Evolutionary conservation across 1,140 invertebrate species (phyloP).

Genomic region (Meteorus sp.): DNA sequence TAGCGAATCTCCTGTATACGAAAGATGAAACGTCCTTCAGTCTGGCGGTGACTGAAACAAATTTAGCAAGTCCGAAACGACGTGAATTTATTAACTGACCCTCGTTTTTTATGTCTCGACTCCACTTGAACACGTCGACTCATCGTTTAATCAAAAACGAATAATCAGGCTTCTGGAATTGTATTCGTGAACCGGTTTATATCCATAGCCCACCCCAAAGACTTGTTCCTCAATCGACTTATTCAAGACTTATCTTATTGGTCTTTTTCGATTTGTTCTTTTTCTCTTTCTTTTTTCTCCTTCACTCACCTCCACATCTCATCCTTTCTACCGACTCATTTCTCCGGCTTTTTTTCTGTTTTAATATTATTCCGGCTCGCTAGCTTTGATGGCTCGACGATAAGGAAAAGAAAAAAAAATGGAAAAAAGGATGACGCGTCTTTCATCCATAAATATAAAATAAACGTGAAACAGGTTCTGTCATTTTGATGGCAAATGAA

Average conservation of each 20-base stretch:
- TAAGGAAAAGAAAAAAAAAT: too few species aligned
- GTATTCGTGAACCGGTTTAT: conserved; percentile 29
- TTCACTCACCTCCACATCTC: too few species aligned
- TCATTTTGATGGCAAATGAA: too few species aligned
- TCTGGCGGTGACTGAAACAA: neutral
- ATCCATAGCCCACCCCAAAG: conserved; percentile 10
- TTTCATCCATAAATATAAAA: too few species aligned
- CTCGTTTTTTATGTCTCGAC: conserved; percentile 15
- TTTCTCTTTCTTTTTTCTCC: conserved; percentile 6
- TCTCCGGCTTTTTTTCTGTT: too few species aligned
- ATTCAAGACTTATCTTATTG: neutral
- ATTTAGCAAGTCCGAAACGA: conserved; percentile 11
- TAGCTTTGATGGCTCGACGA: too few species aligned
- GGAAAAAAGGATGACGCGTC: too few species aligned
- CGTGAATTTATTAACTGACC: conserved; percentile 17
- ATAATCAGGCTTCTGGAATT: conserved; percentile 39
- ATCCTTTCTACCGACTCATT: too few species aligned
- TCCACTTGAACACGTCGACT: conserved; percentile 17
- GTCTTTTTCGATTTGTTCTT: conserved; percentile 22
- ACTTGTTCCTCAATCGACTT: conserved; percentile 14
- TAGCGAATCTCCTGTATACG: neutral
- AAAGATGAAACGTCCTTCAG: conserved; percentile 9
- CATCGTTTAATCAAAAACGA: conserved; percentile 31
- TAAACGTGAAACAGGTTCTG: too few species aligned
- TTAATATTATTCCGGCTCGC: too few species aligned